A percentile compares a stretch with the other conserved stretches of the same genome.
Evolutionary conservation across 2,888 invertebrate species (phyloP).

Genomic region (Hipparchia semele): DNA sequence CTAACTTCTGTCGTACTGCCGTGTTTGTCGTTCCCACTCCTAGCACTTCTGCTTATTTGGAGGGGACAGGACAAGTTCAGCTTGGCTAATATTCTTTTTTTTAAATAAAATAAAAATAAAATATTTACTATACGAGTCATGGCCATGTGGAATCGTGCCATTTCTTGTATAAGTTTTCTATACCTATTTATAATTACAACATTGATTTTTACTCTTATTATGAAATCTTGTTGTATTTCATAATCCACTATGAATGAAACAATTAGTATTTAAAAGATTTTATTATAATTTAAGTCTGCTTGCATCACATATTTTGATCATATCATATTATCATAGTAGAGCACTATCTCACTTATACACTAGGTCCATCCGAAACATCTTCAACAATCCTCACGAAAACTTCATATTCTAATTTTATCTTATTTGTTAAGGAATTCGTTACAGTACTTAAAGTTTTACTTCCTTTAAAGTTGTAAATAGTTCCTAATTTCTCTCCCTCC

Average conservation of each 20-base stretch:
- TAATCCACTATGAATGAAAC: conserved; percentile 24
- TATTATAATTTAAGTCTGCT: conserved; percentile 45
- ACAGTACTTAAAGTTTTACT: conserved; percentile 60
- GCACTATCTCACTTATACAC: conserved; percentile 26
- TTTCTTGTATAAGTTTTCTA: too few relatives aligned
- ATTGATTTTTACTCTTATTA: too few relatives aligned
- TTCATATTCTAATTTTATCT: conserved; percentile 72
- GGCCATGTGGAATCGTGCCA: too few relatives aligned
- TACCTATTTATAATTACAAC: too few relatives aligned
- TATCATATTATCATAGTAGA: conserved; percentile 6
- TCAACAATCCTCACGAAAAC: conserved; percentile 72
- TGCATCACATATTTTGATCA: conserved; percentile 29
- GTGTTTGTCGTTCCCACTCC: too few relatives aligned
- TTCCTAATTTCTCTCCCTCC: conserved; percentile 63
- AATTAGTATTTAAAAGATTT: conserved; percentile 35
- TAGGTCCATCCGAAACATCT: conserved; percentile 43
- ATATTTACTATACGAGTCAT: too few relatives aligned
- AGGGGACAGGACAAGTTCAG: too few relatives aligned
- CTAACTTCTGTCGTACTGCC: too few relatives aligned
- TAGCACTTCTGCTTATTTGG: too few relatives aligned
- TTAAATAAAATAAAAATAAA: too few relatives aligned
- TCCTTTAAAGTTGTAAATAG: conserved; percentile 71
- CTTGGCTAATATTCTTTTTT: too few relatives aligned
- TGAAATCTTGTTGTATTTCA: too few relatives aligned
- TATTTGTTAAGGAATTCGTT: conserved; percentile 57